Percentiles rank a stretch among this genome's conserved stretches.
These are phyloP conservation scores for Calliopsis andreniformis DNA, from an alignment of 1,140 invertebrate genomes.

Conservation along the genomic window DNA sequence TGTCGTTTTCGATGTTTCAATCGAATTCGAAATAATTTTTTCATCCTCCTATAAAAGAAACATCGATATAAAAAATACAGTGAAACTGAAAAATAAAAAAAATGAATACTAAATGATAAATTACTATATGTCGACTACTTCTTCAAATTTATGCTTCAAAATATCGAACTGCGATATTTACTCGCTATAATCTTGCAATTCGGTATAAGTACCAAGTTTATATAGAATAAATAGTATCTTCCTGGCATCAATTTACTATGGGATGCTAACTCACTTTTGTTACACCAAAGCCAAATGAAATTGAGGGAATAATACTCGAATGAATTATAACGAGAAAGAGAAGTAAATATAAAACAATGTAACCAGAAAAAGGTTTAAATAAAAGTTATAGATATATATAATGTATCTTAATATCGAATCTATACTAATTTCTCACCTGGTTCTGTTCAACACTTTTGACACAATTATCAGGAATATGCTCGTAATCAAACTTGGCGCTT, in stretches of 20 bases:
- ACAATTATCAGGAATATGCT: conserved; percentile 35
- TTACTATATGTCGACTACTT: not conserved
- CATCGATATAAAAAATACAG: conserved; percentile 10
- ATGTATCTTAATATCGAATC: not conserved
- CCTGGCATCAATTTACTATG: too few species aligned
- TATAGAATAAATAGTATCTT: too few species aligned
- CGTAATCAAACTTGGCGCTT: conserved; percentile 59
- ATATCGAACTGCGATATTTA: too few species aligned
- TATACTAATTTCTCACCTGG: conserved; percentile 28
- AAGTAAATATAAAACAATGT: too few species aligned
- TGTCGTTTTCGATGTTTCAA: not conserved
- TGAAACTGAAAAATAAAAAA: not conserved
- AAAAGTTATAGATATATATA: conserved; percentile 8
- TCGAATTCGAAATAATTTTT: conserved; percentile 7
- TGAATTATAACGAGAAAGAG: conserved; percentile 7
- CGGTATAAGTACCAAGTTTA: too few species aligned
- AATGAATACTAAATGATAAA: not conserved
- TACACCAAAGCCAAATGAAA: too few species aligned
- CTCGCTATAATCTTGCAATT: too few species aligned
- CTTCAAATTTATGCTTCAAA: not conserved
- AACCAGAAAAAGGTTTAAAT: not conserved
- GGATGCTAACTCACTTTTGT: too few species aligned
- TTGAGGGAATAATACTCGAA: too few species aligned
- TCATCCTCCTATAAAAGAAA: conserved; percentile 22
- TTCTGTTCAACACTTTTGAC: conserved; percentile 39